Conservation (phyloP, 2,888 invertebrate species). For the Megastigmus dorsalis region DNA sequence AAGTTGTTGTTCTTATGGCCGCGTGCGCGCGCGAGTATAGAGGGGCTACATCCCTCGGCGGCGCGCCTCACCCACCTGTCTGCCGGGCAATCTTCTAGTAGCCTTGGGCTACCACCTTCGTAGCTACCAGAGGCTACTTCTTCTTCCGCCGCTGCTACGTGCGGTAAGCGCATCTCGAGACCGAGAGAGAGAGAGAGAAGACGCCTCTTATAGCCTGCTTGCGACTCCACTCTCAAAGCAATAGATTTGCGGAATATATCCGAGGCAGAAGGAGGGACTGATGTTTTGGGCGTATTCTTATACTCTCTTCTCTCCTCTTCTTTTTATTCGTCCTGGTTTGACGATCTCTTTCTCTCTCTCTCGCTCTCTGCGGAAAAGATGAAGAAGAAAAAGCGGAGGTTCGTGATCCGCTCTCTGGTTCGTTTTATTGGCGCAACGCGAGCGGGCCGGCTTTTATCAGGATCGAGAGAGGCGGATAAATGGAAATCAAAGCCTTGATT, state of each 20-base stretch:
- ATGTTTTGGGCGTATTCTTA: conserved; percentile 19
- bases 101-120: conserved; percentile 73
- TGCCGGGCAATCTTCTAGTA: conserved; percentile 75
- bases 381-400: background rate
- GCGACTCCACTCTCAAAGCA: no score
- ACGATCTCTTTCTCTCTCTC: background rate
- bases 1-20: conserved; percentile 3
- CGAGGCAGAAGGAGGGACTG: conserved; percentile 22
- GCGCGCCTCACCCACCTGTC: conserved; percentile 69
- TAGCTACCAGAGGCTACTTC: conserved; percentile 73
- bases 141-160: conserved; percentile 70
- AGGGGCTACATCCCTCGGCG: conserved; percentile 20
- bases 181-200: background rate
- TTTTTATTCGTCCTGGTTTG: no score
- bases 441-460: no score
- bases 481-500: no score
- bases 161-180: background rate
- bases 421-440: no score
- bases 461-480: no score
- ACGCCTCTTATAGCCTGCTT: no score
- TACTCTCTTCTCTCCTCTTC: background rate
- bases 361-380: background rate
- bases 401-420: no score
- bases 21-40: no score
- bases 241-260: no score